These are phyloP conservation scores for Drosophila miranda DNA, from an alignment of 1,140 invertebrate species.

Conservation along the genomic window DNA sequence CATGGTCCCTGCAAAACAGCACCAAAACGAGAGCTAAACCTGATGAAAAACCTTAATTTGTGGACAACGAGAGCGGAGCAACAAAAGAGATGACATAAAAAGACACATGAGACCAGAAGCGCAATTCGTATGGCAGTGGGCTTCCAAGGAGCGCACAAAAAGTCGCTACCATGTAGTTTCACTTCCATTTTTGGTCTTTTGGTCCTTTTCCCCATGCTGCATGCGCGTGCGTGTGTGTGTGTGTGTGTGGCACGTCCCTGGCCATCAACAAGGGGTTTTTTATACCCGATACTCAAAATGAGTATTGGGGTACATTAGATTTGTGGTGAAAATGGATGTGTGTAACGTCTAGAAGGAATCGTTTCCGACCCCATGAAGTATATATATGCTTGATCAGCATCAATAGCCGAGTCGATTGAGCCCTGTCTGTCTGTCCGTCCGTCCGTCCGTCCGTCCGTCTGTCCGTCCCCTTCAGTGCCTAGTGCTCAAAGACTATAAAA, in stretches of 20 bases:
- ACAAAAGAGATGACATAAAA: slow-evolving; percentile 31
- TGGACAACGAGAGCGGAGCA: slow-evolving; percentile 7
- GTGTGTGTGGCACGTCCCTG: slow-evolving; percentile 2
- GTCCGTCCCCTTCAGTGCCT: no score
- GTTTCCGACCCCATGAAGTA: no score
- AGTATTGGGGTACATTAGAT: no score
- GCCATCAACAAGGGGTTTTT: slow-evolving; percentile 27
- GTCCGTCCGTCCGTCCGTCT: no score
- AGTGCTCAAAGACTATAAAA: no score
- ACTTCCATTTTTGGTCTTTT: slow-evolving; percentile 3
- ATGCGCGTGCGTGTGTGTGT: neutral
- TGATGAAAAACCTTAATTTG: slow-evolving; percentile 49
- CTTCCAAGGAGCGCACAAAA: slow-evolving; percentile 62
- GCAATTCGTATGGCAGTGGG: slow-evolving; percentile 37
- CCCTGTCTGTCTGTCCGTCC: no score
- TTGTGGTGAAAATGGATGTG: no score
- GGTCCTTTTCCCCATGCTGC: slow-evolving; percentile 16
- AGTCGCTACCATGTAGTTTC: slow-evolving; percentile 71
- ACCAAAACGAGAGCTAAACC: slow-evolving; percentile 3
- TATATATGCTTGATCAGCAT: no score
- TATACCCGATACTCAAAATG: no score
- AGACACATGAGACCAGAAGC: slow-evolving; percentile 64
- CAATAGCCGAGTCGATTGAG: no score
- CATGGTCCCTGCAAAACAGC: slow-evolving; percentile 18
- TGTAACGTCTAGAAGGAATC: no score